These are phyloP conservation scores for Mystacides longicornis DNA, from an alignment of 2,888 invertebrate genomes.

Conservation along the genomic window DNA sequence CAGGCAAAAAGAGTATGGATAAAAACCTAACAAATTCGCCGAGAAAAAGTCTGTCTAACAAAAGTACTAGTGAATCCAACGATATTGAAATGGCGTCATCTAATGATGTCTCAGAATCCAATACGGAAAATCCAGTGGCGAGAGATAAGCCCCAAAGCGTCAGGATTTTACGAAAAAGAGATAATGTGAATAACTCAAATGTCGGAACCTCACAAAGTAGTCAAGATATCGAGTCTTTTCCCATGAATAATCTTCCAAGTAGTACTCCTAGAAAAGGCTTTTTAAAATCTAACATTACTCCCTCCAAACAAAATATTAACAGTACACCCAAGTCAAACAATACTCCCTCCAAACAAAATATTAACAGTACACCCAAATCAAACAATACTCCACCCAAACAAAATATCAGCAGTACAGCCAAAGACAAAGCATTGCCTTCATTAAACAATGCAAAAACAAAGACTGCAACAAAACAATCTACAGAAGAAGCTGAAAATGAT, in stretches of 20 bases:
- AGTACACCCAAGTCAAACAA: background rate
- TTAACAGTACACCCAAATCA: no score
- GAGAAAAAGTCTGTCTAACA: background rate
- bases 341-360: background rate
- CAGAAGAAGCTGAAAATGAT: background rate
- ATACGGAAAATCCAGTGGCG: background rate
- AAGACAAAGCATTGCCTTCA: background rate
- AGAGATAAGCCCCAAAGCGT: background rate
- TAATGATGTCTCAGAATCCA: background rate
- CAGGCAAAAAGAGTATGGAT: background rate
- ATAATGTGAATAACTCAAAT: background rate
- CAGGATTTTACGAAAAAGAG: background rate
- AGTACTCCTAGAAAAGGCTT: background rate
- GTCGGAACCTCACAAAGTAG: background rate
- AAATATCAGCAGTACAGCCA: background rate
- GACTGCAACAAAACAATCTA: background rate
- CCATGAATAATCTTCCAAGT: background rate
- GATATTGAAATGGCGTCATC: background rate
- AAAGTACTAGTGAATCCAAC: background rate
- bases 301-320: background rate
- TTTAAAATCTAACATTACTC: background rate
- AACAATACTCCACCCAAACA: background rate
- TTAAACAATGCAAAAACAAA: background rate
- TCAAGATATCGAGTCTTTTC: background rate
- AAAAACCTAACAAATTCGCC: background rate